A percentile compares a stretch with the other conserved stretches of the same genome.
These are phyloP conservation scores for Synanceia verrucosa DNA, from an alignment of 2,797 vertebrate species.

Conservation along the genomic window DNA sequence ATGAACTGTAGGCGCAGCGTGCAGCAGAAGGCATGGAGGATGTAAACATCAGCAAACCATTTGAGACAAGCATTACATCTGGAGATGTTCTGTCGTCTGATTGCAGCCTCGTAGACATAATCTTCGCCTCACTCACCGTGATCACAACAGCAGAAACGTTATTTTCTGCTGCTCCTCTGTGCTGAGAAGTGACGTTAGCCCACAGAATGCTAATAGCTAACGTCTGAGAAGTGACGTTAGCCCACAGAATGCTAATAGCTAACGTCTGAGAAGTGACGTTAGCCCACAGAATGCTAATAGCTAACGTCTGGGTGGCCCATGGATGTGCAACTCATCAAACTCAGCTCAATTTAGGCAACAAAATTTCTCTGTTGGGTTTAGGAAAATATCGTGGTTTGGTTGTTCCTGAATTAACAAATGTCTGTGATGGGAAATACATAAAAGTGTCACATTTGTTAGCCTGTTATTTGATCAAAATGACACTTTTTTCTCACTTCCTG, in stretches of 20 bases:
- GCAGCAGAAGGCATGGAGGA: slow-evolving; percentile 51
- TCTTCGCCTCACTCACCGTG: slow-evolving; percentile 19
- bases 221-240: slow-evolving; percentile 5
- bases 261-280: slow-evolving; percentile 7
- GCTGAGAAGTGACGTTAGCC: slow-evolving; percentile 2
- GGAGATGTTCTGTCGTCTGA: slow-evolving; percentile 43
- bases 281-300: slow-evolving; percentile 5
- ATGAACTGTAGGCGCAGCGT: slow-evolving; percentile 42
- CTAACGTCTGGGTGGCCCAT: not conserved
- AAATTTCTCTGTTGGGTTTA: too few relatives aligned
- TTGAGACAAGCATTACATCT: slow-evolving; percentile 49
- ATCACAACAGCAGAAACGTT: slow-evolving; percentile 15
- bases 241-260: slow-evolving; percentile 8
- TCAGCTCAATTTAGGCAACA: too few relatives aligned
- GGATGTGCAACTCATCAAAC: too few relatives aligned
- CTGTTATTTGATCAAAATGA: not conserved
- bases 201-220: slow-evolving; percentile 11
- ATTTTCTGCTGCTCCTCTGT: not conserved
- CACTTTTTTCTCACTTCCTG: not conserved
- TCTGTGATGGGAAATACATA: not conserved
- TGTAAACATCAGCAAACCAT: slow-evolving; percentile 55
- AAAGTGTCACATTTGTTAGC: not conserved
- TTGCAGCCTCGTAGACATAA: slow-evolving; percentile 44
- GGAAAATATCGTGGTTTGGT: not conserved
- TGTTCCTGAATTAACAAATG: not conserved